Conservation (phyloP, 2,113 vertebrate genomes). For the Globicephala melas region DNA sequence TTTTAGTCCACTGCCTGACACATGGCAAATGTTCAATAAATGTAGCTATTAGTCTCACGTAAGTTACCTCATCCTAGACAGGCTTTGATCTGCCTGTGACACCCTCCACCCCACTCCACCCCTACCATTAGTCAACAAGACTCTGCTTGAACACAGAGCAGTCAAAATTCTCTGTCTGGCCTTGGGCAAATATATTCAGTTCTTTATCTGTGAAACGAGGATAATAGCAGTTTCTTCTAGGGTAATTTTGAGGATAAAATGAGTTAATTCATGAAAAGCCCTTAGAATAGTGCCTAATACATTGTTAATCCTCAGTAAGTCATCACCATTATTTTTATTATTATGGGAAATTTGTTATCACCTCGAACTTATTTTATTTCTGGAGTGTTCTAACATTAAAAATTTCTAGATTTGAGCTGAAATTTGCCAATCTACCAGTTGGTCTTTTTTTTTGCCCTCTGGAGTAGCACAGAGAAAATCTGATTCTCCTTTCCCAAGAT, state of each 20-base stretch:
- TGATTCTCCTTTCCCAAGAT: not conserved
- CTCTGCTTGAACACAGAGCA: not conserved
- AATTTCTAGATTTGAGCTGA: not conserved
- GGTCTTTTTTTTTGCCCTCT: not conserved
- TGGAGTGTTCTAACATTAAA: not conserved
- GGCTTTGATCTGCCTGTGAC: not conserved
- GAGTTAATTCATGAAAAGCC: not conserved
- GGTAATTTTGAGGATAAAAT: not conserved
- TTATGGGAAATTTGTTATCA: not conserved
- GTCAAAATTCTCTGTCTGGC: not conserved
- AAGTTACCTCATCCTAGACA: not conserved
- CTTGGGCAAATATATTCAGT: not conserved
- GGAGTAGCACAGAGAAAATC: not conserved
- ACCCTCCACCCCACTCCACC: not conserved
- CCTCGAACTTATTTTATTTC: not conserved
- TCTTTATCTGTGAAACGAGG: not conserved
- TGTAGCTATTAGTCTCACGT: not conserved
- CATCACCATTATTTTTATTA: not conserved
- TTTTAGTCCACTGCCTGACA: not conserved
- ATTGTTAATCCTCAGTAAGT: not conserved
- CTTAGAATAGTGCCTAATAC: not conserved
- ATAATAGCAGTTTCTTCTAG: not conserved
- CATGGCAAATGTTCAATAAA: not conserved
- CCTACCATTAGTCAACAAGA: not conserved
- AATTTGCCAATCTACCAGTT: not conserved